phyloP scores from a whole-genome alignment of 2,113 vertebrate species.

The Connochaetes taurinus region DNA sequence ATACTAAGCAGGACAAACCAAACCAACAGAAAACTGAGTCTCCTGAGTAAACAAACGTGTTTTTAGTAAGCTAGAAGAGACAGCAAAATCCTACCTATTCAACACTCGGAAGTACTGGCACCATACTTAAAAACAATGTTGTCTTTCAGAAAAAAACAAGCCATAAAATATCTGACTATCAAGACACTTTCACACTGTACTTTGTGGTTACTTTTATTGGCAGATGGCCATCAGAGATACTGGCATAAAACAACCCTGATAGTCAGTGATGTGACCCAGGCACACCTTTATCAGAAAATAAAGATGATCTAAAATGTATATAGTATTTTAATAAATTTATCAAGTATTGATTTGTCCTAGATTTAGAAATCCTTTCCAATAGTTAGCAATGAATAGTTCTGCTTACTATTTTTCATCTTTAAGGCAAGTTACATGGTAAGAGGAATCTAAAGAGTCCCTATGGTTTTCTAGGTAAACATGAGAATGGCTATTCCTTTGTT shows the following conservation, averaged over 20 bases:
- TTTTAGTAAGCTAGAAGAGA: neutral
- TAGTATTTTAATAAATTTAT: neutral
- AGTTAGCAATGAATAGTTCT: neutral
- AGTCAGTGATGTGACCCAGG: neutral
- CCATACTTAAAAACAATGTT: neutral
- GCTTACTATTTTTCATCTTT: neutral
- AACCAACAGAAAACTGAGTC: neutral
- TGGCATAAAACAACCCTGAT: neutral
- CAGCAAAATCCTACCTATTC: neutral
- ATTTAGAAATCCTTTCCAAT: neutral
- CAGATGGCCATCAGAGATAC: neutral
- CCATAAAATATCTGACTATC: neutral
- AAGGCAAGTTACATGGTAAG: neutral
- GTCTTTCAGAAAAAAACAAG: neutral
- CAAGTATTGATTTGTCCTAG: neutral
- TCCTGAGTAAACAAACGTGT: neutral
- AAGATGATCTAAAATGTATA: neutral
- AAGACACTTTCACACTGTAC: neutral
- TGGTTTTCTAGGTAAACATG: neutral
- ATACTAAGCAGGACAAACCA: neutral
- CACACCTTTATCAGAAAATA: neutral
- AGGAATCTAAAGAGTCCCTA: neutral
- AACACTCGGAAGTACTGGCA: neutral
- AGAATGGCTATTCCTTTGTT: neutral
- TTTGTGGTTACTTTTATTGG: slow-evolving; percentile 12